These are phyloP conservation scores for Scyliorhinus canicula DNA, from an alignment of 2,797 vertebrate genomes.

Conservation along the genomic window DNA sequence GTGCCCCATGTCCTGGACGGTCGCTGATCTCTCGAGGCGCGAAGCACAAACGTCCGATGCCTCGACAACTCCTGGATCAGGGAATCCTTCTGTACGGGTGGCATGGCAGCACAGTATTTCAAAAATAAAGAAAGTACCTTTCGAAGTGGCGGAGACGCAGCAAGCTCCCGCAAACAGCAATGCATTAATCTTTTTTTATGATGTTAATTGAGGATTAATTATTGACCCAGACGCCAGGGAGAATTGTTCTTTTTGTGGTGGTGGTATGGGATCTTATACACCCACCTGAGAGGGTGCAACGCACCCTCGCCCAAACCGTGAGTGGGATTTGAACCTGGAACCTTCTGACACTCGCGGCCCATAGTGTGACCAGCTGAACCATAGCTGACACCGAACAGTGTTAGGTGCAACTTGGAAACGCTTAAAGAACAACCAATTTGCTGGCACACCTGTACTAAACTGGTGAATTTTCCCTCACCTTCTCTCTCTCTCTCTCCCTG, in stretches of 20 bases:
- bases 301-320: neutral
- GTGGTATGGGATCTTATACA: neutral
- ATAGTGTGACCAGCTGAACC: neutral
- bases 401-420: neutral
- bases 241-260: neutral
- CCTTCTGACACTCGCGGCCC: neutral
- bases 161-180: neutral
- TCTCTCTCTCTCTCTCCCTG: neutral
- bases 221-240: neutral
- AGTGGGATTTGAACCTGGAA: neutral
- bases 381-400: neutral
- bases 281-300: neutral
- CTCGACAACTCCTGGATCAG: neutral
- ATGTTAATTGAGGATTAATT: neutral
- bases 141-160: no score
- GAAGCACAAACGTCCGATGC: neutral
- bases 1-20: neutral
- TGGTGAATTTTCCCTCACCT: neutral
- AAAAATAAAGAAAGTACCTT: no score
- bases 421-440: neutral
- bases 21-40: neutral
- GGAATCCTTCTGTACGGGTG: no score
- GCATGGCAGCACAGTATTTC: no score
- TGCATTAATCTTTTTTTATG: neutral
- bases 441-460: no score